Evolutionary conservation across 1,140 invertebrate species (phyloP).

Genomic region (Procambarus clarkii): DNA sequence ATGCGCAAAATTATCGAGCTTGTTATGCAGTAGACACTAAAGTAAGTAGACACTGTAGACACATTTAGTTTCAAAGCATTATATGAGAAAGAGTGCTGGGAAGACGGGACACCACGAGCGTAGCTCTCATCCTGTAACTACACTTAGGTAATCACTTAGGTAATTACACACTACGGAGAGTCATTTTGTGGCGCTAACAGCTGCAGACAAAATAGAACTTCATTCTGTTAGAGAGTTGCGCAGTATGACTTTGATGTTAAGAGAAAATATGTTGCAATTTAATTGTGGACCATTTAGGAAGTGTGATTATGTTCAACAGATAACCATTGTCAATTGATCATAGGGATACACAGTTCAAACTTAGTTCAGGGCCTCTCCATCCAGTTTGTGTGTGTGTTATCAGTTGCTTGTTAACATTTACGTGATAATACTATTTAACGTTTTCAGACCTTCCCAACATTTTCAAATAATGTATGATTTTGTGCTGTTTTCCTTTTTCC

Average conservation of each 20-base stretch:
- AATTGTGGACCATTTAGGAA: neutral
- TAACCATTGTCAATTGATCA: too few species aligned
- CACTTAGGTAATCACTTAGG: too few species aligned
- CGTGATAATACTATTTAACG: neutral
- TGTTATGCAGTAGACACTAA: neutral
- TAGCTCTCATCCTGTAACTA: too few species aligned
- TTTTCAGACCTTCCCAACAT: neutral
- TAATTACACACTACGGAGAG: too few species aligned
- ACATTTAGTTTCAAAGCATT: too few species aligned
- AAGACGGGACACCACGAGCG: too few species aligned
- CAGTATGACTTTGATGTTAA: neutral
- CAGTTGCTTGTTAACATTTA: neutral
- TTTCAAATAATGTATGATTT: neutral
- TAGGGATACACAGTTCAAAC: neutral
- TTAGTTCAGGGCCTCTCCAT: neutral
- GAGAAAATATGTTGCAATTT: neutral
- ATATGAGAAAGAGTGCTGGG: too few species aligned
- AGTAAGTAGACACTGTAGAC: too few species aligned
- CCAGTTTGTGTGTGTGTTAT: neutral
- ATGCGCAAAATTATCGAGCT: neutral
- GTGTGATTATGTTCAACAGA: neutral
- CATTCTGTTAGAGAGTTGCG: neutral
- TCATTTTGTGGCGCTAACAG: neutral
- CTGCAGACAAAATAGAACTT: neutral
- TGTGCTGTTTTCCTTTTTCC: neutral